Evolutionary conservation across 2,113 vertebrate species (phyloP), one percentile per base, ranked within the genome.

Genomic region (Oophaga pumilio): DNA sequence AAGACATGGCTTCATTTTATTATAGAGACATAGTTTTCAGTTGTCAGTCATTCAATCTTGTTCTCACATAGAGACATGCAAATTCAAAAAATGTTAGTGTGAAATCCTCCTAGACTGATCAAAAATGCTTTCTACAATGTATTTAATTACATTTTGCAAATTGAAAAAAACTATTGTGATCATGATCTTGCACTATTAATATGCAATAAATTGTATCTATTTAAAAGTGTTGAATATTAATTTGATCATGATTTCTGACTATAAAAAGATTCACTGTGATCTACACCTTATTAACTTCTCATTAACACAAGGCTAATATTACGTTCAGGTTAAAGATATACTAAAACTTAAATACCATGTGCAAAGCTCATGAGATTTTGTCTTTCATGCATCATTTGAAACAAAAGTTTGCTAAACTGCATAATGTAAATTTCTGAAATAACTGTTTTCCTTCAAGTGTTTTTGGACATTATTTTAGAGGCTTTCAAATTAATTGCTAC

Each of bases 221-320:
- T 85, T 60, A 50, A 85, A 56, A 33, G 18, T 49, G 20, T 85
- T 85, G 62, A 85, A 76, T 76, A 85, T 64, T 85, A 85, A 76
- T 85, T 33, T 50, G 56, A 20, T 11, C 64, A 50, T 85, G 76
- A 76, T 57, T 62, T 74, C 17, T 4, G 52, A 64, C 73, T 50
- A 76, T 64, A 76, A 85, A 76, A 60, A 22, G 18, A 73, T 60
- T 50, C 28, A 76, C 71, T 60, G 24, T 60, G 69, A 85, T 74
- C 43, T 85, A 76, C 10, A 73, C 26, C 18, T 59, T 85, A 76
- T 60, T 85, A 59, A 49, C 73, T 28, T 73, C 66, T 84, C 82
- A 84, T 73, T 85, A 74, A 60, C 43, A 57, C 28, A 57, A 20
- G 18, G 50, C 68, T 20, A 85, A 60, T 76, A 76, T 85, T 57